Percentiles rank a stretch among this genome's conserved stretches.
Conservation (phyloP, 30 jellyfish, hydroid and myxozoan species). For the Phacellophora camtschatica region DNA sequence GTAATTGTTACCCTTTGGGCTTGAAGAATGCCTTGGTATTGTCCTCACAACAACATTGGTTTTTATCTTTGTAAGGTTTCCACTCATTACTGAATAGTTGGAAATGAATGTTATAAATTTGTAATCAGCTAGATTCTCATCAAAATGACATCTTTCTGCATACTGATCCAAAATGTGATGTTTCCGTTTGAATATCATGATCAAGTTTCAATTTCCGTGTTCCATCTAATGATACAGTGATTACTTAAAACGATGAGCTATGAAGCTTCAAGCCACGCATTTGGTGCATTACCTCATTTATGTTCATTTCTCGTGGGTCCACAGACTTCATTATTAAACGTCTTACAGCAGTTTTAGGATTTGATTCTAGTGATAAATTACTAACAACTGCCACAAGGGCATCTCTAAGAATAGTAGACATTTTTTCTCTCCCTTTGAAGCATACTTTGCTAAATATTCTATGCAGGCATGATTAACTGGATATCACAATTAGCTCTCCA, state of each 20-base stretch:
- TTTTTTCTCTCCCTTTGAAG: conserved; percentile 50
- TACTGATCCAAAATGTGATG: neutral
- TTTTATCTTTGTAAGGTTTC: neutral
- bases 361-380: neutral
- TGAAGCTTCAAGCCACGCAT: neutral
- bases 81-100: neutral
- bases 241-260: conserved; percentile 22
- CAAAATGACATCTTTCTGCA: neutral
- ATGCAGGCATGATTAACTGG: conserved; percentile 28
- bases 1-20: too few species aligned
- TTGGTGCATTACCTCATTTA: conserved; percentile 32
- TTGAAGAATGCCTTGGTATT: too few species aligned
- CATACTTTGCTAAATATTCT: conserved; percentile 54
- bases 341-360: neutral
- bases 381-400: conserved; percentile 6
- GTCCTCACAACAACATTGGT: neutral
- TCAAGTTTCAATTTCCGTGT: neutral
- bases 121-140: neutral
- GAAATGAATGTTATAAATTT: neutral
- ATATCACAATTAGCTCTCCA: conserved; percentile 61
- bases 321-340: neutral
- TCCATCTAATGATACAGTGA: neutral
- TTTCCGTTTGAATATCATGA: neutral
- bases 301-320: neutral
- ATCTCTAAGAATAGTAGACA: neutral